Conservation (phyloP, 2,797 vertebrate species). For the Varecia variegata region DNA sequence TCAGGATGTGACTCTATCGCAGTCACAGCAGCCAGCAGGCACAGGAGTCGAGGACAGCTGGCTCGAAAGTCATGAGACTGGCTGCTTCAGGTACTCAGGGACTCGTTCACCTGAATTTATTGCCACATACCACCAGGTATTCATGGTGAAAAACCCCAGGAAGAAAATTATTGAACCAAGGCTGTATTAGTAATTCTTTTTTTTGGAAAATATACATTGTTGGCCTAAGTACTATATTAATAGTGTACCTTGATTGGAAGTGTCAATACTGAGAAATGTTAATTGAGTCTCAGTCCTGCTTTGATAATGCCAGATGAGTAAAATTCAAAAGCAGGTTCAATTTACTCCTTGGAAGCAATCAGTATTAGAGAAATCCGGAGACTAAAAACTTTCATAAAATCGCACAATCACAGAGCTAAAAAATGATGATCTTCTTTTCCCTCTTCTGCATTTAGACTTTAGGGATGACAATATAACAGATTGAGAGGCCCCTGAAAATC, state of each 20-base stretch:
- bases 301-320: neutral
- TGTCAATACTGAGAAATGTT: slow-evolving; percentile 14
- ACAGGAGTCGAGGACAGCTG: neutral
- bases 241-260: neutral
- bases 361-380: neutral
- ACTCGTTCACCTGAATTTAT: neutral
- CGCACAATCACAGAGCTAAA: neutral
- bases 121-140: neutral
- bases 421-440: neutral
- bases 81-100: neutral
- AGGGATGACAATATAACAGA: neutral
- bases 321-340: neutral
- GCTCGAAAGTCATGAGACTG: neutral
- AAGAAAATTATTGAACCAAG: neutral
- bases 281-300: neutral
- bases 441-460: neutral
- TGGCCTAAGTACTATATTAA: neutral
- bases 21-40: slow-evolving; percentile 25
- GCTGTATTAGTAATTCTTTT: neutral
- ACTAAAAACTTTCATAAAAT: slow-evolving; percentile 12
- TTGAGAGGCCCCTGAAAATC: neutral
- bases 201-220: neutral
- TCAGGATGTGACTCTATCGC: slow-evolving; percentile 56
- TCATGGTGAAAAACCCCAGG: neutral
- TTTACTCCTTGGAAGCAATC: slow-evolving; percentile 19